Evolutionary conservation across 2,113 vertebrate genomes (phyloP), one percentile per base, ranked within the genome.

Genomic region (Lasiurus cinereus): DNA sequence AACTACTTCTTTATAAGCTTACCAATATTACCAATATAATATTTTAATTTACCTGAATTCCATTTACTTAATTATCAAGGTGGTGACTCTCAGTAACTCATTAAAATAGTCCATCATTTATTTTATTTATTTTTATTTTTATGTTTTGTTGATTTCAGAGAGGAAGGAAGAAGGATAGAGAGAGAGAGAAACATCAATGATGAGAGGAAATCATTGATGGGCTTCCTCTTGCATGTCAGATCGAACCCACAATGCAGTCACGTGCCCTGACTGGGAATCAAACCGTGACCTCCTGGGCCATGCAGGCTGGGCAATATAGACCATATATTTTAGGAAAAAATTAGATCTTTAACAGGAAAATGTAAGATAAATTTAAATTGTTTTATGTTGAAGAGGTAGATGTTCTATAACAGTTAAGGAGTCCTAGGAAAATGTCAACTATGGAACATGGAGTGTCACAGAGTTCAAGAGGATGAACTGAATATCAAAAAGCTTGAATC

Each of bases 331-430:
- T 43, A n/a, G 43, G 14, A 9, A 52, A 77, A 19, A 72, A 50
- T 50, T 73, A 74, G 11, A 19, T 73, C 48, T 92, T 85, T 84
- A 92, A 18, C 7, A 77, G 22, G 7, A 88, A 91, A 77, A 62
- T 62, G 31, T 8, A 43, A 84, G n/a, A 3, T 0, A 31, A 62
- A 62, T 64, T 66, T 43, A 88, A 88, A n/a, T 46, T 69, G 0
- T 79, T 82, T 70, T 91, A 24, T 39, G 14, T 29, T 83, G 19
- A 62, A 85, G 79, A 74, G 3, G 3, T 27, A 80, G 13, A 88
- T 24, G 1, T 59, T 52, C 48, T 48, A 56, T 31, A 83, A 18
- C 2, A 64, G 3, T 15, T 67, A 72, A 59, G 31, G 14, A 83
- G 0, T 19, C 18, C 8, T 48, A 13, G 36, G 4, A 72, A 16